Conservation (phyloP, 2,888 invertebrate species). For the Barypeithes pellucidus region DNA sequence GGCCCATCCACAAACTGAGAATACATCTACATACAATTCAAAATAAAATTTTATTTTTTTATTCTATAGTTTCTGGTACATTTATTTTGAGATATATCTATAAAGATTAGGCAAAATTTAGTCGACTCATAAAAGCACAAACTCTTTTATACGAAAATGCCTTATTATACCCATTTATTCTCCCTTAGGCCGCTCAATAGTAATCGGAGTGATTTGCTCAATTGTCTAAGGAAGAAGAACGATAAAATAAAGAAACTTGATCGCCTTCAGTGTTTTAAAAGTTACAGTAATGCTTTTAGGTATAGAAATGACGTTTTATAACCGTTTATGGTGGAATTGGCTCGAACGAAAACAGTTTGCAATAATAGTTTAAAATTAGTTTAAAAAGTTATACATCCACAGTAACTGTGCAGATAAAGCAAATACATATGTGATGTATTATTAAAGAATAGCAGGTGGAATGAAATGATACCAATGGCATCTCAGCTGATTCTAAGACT, state of each 20-base stretch:
- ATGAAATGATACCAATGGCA: no score
- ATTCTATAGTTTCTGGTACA: background rate
- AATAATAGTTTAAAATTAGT: background rate
- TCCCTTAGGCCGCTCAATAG: constrained; percentile 26
- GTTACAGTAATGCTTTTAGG: constrained; percentile 14
- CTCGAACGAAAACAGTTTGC: background rate
- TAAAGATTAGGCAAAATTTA: constrained; percentile 7
- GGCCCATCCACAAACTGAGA: no score
- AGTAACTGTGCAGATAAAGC: background rate
- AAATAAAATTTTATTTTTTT: no score
- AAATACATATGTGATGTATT: no score
- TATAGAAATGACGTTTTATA: background rate
- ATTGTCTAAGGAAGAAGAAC: constrained; percentile 23
- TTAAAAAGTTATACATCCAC: background rate
- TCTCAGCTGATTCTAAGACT: no score
- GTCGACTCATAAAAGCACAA: constrained; percentile 4
- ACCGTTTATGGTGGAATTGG: background rate
- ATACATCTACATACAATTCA: no score
- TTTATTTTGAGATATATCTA: background rate
- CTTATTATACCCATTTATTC: constrained; percentile 20
- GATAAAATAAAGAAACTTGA: constrained; percentile 25
- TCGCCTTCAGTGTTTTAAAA: constrained; percentile 25
- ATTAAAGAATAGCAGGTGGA: no score
- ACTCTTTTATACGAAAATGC: constrained; percentile 17
- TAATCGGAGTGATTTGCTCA: constrained; percentile 26